Evolutionary conservation across 2,797 vertebrate species (phyloP).

Genomic region (Melanotaenia boesemani): DNA sequence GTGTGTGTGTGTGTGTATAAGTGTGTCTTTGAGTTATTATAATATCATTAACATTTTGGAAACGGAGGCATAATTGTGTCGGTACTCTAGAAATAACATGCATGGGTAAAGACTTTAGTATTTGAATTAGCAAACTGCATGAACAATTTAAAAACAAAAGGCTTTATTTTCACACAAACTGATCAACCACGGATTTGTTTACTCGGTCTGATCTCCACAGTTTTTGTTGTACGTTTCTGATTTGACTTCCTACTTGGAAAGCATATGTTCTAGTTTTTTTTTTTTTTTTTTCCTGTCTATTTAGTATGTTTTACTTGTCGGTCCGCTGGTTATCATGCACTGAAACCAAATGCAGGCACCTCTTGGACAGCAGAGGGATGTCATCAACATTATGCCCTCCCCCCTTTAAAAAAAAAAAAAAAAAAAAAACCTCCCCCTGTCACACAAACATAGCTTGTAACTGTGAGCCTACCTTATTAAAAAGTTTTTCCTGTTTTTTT

Average conservation of each 20-base stretch:
- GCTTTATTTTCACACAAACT: conserved; percentile 59
- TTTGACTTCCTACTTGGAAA: conserved; percentile 53
- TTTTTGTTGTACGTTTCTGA: conserved; percentile 53
- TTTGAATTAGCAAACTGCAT: conserved; percentile 69
- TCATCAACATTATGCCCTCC: conserved; percentile 47
- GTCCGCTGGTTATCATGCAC: conserved; percentile 70
- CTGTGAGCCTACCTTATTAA: conserved; percentile 80
- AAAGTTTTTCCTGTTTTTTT: conserved; percentile 74
- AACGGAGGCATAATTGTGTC: conserved; percentile 54
- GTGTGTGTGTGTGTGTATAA: conserved; percentile 26
- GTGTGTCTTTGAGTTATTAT: conserved; percentile 49
- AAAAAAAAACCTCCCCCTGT: conserved; percentile 32
- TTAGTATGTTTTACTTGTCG: conserved; percentile 49
- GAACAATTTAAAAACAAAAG: conserved; percentile 60
- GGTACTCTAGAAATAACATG: conserved; percentile 63
- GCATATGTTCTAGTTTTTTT: conserved; percentile 32
- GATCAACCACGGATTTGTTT: conserved; percentile 38
- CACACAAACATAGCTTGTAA: conserved; percentile 69
- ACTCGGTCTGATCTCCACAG: conserved; percentile 31
- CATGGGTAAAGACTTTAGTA: conserved; percentile 59
- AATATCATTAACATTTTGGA: conserved; percentile 70
- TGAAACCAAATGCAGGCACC: conserved; percentile 73
- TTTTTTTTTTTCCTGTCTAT: conserved; percentile 34
- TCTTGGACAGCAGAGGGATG: conserved; percentile 60
- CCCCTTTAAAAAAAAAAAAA: conserved; percentile 17